phyloP scores from a whole-genome alignment of 2,888 invertebrate genomes.

The Tridacna gigas region DNA sequence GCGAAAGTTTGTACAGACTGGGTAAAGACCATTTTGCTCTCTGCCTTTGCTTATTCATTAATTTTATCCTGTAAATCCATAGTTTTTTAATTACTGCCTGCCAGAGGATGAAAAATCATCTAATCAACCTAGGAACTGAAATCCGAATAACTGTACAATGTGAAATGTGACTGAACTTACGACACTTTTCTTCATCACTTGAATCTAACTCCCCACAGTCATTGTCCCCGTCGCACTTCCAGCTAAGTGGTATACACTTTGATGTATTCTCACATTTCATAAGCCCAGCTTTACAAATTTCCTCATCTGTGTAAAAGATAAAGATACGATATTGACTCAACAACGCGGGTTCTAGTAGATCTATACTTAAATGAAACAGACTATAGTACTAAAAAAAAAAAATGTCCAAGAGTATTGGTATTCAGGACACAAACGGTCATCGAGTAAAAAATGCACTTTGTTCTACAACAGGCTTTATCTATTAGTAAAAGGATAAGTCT shows the following conservation, averaged over 20 bases:
- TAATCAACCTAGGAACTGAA: too few relatives aligned
- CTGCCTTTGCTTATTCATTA: too few relatives aligned
- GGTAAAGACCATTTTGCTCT: too few relatives aligned
- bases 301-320: conserved; percentile 14
- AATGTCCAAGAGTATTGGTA: too few relatives aligned
- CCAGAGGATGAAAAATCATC: too few relatives aligned
- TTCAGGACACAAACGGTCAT: not conserved
- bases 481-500: too few relatives aligned
- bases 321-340: not conserved
- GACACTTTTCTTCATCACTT: conserved; percentile 70
- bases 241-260: conserved; percentile 92
- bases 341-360: too few relatives aligned
- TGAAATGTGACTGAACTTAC: conserved; percentile 52
- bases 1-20: too few relatives aligned
- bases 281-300: conserved; percentile 42
- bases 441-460: not conserved
- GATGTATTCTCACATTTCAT: conserved; percentile 86
- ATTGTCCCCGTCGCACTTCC: conserved; percentile 94
- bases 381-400: conserved; percentile 7
- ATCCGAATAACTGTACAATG: too few relatives aligned
- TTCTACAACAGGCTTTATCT: too few relatives aligned
- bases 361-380: conserved; percentile 27
- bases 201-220: conserved; percentile 77
- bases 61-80: too few relatives aligned
- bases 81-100: too few relatives aligned